Percentiles rank a stretch among this genome's conserved stretches.
Conservation (phyloP, 2,797 vertebrate species). For the Vultur gryphus region DNA sequence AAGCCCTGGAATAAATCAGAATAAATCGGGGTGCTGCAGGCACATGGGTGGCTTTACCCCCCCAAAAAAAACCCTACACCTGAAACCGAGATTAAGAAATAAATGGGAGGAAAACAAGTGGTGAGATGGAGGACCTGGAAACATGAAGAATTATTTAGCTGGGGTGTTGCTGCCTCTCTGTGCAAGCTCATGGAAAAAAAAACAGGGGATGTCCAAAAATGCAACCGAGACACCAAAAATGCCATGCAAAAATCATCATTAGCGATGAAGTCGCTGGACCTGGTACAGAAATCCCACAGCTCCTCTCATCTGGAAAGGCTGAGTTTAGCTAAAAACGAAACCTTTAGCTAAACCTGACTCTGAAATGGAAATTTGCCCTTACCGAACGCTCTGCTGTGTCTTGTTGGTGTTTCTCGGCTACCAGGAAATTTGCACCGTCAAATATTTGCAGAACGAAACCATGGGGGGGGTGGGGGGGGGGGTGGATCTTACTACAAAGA, state of each 20-base stretch:
- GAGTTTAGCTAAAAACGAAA: not conserved
- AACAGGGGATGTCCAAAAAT: not conserved
- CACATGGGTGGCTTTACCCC: not conserved
- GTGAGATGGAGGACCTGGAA: not conserved
- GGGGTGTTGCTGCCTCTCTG: not conserved
- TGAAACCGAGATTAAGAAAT: not conserved
- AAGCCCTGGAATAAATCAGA: not conserved
- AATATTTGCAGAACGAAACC: conserved; percentile 32
- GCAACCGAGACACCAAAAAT: not conserved
- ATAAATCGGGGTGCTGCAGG: not conserved
- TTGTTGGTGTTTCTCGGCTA: not conserved
- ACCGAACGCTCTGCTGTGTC: rapidly evolving
- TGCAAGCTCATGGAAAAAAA: not conserved
- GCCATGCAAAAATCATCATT: rapidly evolving
- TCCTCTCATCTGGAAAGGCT: not conserved
- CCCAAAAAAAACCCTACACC: not conserved
- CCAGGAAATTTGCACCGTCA: not conserved
- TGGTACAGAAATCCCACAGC: not conserved
- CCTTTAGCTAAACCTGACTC: not conserved
- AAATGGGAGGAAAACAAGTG: not conserved
- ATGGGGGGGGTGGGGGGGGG: rapidly evolving
- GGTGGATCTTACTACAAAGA: not conserved
- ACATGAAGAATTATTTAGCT: not conserved
- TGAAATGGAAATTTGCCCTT: not conserved
- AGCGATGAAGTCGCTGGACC: not conserved